These are phyloP conservation scores for Lepidochitona cinerea DNA, from an alignment of 2,888 invertebrate genomes.

Conservation along the genomic window DNA sequence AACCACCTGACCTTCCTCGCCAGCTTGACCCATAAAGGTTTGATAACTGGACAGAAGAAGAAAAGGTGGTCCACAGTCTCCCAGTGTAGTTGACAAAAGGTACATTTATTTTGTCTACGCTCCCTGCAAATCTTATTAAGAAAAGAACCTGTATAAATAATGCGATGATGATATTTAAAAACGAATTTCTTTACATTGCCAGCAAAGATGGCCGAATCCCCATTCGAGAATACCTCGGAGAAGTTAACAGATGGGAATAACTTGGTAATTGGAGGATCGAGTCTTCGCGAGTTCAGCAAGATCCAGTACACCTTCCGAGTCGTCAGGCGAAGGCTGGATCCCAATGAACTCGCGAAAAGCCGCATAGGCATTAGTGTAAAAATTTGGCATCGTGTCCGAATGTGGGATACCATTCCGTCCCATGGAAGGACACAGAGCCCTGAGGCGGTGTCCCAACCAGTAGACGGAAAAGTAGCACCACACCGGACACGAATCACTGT, in stretches of 20 bases:
- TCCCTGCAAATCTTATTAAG: not conserved
- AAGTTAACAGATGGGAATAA: not conserved
- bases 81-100: not conserved
- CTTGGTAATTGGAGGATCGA: too few species aligned
- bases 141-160: not conserved
- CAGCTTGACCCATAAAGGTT: not conserved
- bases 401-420: not conserved
- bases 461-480: constrained; percentile 1
- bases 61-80: not conserved
- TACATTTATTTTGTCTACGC: not conserved
- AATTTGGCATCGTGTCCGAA: not conserved
- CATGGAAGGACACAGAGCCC: not conserved
- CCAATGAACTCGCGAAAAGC: not conserved
- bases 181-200: not conserved
- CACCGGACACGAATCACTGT: not conserved
- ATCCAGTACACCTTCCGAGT: too few species aligned
- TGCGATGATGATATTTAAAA: not conserved
- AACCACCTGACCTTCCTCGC: too few species aligned
- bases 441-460: not conserved
- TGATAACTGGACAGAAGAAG: not conserved
- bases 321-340: too few species aligned
- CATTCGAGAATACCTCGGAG: not conserved
- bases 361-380: not conserved
- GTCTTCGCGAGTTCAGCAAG: too few species aligned
- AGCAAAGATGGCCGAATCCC: not conserved